phyloP scores from a whole-genome alignment of 2,888 invertebrate genomes.

The Trimorus sp. region DNA sequence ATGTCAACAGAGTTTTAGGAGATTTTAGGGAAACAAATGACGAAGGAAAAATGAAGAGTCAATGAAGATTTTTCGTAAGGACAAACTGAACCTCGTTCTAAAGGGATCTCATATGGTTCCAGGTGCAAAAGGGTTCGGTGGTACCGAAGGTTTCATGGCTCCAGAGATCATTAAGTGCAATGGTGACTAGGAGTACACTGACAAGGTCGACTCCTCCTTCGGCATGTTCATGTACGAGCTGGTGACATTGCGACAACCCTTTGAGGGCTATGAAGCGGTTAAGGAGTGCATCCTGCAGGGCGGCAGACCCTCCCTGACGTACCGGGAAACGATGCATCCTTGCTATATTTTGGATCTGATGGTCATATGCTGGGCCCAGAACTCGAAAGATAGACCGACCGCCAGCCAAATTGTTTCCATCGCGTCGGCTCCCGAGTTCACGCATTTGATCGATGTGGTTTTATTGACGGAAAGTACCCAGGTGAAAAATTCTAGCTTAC shows the following conservation, averaged over 20 bases:
- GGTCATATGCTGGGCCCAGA: conserved; percentile 97
- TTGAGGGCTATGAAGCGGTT: conserved; percentile 97
- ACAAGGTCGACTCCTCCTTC: conserved; percentile 99
- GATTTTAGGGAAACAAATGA: no score
- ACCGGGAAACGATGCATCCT: conserved; percentile 92
- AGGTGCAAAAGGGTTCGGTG: conserved; percentile 96
- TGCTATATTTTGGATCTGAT: conserved; percentile 96
- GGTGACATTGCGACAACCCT: conserved; percentile 95
- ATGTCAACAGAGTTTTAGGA: no score
- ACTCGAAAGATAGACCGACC: conserved; percentile 91
- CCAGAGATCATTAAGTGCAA: conserved; percentile 99
- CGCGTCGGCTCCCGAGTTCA: conserved; percentile 95
- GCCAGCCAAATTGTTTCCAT: conserved; percentile 97
- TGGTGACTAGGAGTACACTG: conserved; percentile 99
- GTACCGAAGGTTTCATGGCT: conserved; percentile 99
- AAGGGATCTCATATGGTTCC: no score
- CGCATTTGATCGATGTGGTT: conserved; percentile 91
- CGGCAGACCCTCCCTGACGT: conserved; percentile 93
- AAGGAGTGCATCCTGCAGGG: conserved; percentile 98
- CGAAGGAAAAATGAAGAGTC: no score
- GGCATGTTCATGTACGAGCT: conserved; percentile 99
- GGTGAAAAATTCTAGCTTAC: conserved; percentile 75
- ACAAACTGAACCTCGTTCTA: no score
- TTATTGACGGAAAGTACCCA: conserved; percentile 87
- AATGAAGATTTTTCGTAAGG: no score